Conservation (phyloP, 2,797 vertebrate species). For the Squalus acanthias region DNA sequence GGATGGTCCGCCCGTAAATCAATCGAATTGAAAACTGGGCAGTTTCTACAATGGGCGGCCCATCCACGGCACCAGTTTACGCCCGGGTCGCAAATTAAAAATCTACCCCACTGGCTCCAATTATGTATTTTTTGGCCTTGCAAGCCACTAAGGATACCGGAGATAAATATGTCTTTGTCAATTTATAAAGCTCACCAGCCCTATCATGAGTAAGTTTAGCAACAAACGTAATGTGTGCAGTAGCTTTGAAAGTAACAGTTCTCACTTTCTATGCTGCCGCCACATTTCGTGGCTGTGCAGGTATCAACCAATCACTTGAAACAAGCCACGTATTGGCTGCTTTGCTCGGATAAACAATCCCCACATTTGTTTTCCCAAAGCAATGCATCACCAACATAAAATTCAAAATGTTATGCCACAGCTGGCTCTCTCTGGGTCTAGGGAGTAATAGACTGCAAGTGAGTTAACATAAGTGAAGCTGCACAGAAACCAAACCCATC, state of each 20-base stretch:
- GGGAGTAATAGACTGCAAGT: not conserved
- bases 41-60: not conserved
- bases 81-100: not conserved
- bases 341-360: not conserved
- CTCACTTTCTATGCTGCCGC: not conserved
- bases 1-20: not conserved
- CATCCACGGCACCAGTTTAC: not conserved
- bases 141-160: not conserved
- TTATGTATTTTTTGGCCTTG: not conserved
- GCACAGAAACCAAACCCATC: not conserved
- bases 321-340: not conserved
- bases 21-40: not conserved
- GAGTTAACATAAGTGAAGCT: not conserved
- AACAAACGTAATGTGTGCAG: not conserved
- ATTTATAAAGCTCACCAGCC: not conserved
- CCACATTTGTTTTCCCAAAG: not conserved
- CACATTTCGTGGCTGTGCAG: not conserved
- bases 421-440: not conserved
- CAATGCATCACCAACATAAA: not conserved
- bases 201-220: not conserved
- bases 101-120: not conserved
- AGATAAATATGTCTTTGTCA: not conserved
- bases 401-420: not conserved
- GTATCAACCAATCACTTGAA: not conserved
- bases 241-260: not conserved